Evolutionary conservation across 2,888 invertebrate species (phyloP), one percentile per base, ranked within the genome.

Genomic region (Cataglyphis cursor): DNA sequence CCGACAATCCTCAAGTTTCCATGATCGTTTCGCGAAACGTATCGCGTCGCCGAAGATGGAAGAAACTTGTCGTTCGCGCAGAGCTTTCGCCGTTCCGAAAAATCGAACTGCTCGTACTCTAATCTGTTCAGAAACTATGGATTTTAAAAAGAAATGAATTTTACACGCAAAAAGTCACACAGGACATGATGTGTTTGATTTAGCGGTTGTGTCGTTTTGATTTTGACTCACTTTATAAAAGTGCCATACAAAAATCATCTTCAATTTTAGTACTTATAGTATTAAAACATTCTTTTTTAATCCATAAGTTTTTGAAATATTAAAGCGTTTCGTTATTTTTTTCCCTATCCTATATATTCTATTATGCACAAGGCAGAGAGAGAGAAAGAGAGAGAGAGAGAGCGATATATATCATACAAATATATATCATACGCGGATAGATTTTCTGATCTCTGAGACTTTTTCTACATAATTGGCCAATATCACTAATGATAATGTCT

Each of bases 1-100:
- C 15, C 64, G 48, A 10, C 31, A 54, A 18, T 65, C 72, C 72
- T 90, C 88, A 86, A 84, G 78, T 88, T 83, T 68, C 65, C 85
- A 65, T 72, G 48, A 72, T 68, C 72, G 73, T 72, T 75, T 74
- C 82, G 75, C 62, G 68, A 28, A 28, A 66, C 85, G 87, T 89
- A 72, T 90, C 83, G 72, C 59, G 57, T 57, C 76, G 24, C 59
- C 72, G 68, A 68, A 54, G 74, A 51, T 68, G 74, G 24, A 35
- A 24, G 61, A 73, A 84, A 85, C 44, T 81, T 84, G 75, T 76
- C 48, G 66, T 65, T 73, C n/a, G 38, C 35, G n/a, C 24, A 38
- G 54, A 44, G 44, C 18, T 21, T n/a, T 0, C 24, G 15, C 57
- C 15, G 51, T 35, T 73, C 65, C 1, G 4, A 24, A 54, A 68